Base-by-base conservation (phyloP, 2,888 invertebrate genomes). In the Agriotes lineatus region DNA sequence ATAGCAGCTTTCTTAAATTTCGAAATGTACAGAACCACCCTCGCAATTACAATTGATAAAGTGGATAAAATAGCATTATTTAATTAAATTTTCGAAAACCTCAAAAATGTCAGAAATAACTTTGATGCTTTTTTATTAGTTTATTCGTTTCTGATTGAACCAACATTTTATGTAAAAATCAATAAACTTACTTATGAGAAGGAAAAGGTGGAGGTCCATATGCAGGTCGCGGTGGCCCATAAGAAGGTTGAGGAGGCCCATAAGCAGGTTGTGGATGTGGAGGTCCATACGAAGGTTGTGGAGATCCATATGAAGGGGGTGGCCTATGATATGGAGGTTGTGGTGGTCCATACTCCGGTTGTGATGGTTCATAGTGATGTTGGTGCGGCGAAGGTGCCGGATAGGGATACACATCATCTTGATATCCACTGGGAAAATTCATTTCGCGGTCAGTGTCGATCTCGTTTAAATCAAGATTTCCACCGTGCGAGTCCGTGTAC, bases 401-500 rank as follows among this genome's bases (percentile, higher is more conserved):
- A 56, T 72, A 64, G 1, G 57, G 42, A 54, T 72, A 63, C 0
- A 45, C 37, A 16, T 35, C 37, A 35, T 57, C 70, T 20, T 83
- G 82, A 73, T 84, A 84, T 64, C 82, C 85, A 68, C 82, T 62
- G 6, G 85, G 79, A 57, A 85, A 84, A 9, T 85, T 81, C 73
- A 86, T 86, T 72, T 85, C 85, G 70, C 86, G 86, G 45, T 86
- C 85, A 19, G 84, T 80, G 67, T 82, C 83, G 30, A 72, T 16
- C 84, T 86, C 22, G 85, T 87, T 78, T 84, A 85, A 63, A 85
- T 84, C 77, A 83, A 85, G 79, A 83, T 87, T 74, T 83, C 87
- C 82, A 81, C 86, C 78, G 81, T 85, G 79, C 77, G 90, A 89
- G 75, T 89, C 88, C 4, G 87, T 87, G 75, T 90, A 88, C 1